Evolutionary conservation across 2,113 vertebrate species (phyloP).

Genomic region (Nansenia antarctica): DNA sequence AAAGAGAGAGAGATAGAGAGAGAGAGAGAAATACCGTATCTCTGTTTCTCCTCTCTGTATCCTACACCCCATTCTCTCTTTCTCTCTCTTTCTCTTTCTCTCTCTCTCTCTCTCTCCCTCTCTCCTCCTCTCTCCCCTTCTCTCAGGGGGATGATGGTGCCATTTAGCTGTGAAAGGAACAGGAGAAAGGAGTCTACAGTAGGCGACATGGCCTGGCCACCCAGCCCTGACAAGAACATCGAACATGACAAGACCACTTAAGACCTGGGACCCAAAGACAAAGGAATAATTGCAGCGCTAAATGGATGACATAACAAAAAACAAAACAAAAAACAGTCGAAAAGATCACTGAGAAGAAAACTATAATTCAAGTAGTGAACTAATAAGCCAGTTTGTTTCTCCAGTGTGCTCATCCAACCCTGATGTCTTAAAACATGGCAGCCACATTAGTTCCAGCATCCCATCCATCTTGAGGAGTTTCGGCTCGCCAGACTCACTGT

Average conservation of each 20-base stretch:
- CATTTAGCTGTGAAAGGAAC: slow-evolving; percentile 57
- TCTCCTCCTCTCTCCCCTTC: neutral
- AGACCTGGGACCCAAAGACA: no score
- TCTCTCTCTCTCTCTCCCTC: neutral
- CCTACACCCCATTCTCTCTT: neutral
- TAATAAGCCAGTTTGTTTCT: slow-evolving; percentile 33
- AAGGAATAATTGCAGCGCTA: no score
- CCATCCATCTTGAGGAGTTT: slow-evolving; percentile 47
- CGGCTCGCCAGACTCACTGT: neutral
- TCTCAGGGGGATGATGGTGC: slow-evolving; percentile 39
- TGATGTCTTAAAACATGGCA: slow-evolving; percentile 32
- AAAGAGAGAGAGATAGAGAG: no score
- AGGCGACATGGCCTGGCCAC: no score
- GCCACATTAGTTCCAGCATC: slow-evolving; percentile 60
- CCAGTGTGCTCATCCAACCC: slow-evolving; percentile 16
- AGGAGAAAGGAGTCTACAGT: slow-evolving; percentile 51
- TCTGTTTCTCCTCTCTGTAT: slow-evolving; percentile 28
- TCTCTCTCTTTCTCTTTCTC: neutral
- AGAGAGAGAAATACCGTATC: no score
- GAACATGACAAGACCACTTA: slow-evolving; percentile 26
- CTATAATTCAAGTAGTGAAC: slow-evolving; percentile 31
- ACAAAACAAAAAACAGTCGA: slow-evolving; percentile 4
- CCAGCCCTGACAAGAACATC: slow-evolving; percentile 48
- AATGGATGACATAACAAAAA: no score
- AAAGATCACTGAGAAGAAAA: slow-evolving; percentile 41